These are phyloP conservation scores for Lycia hirtaria DNA, from an alignment of 2,888 invertebrate species.

Conservation along the genomic window DNA sequence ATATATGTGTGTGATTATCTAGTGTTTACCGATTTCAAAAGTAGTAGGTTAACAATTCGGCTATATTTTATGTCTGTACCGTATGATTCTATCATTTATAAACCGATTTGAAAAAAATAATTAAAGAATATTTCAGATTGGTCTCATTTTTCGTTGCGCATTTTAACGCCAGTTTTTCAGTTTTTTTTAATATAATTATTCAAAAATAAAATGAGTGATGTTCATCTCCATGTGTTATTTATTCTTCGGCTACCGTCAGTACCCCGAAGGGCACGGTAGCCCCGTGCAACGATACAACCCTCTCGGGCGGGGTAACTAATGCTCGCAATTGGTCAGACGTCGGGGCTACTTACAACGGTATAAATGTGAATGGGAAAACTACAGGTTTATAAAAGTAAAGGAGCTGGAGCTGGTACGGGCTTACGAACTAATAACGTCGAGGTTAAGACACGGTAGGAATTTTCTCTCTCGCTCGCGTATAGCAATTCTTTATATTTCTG, in stretches of 20 bases:
- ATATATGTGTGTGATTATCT: no score
- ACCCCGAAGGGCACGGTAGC: constrained; percentile 13
- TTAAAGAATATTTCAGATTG: no score
- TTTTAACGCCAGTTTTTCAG: no score
- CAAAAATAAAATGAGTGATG: no score
- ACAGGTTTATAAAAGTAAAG: constrained; percentile 14
- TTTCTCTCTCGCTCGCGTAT: no score
- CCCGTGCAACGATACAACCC: constrained; percentile 39
- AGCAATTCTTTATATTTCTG: neutral
- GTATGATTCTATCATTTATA: no score
- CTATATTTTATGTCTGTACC: no score
- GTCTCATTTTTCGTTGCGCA: no score
- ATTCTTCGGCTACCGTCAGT: neutral
- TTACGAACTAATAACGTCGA: neutral
- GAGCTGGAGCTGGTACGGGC: neutral
- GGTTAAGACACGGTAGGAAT: neutral
- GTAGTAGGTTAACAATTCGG: no score
- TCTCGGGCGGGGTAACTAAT: constrained; percentile 52
- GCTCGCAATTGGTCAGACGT: constrained; percentile 52
- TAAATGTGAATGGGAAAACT: constrained; percentile 19
- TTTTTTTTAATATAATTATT: no score
- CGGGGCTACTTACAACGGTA: constrained; percentile 25
- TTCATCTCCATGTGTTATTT: neutral
- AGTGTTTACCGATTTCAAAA: no score
- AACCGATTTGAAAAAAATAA: no score